Evolutionary conservation across 2,113 vertebrate genomes (phyloP).

Genomic region (Amazona guildingii): DNA sequence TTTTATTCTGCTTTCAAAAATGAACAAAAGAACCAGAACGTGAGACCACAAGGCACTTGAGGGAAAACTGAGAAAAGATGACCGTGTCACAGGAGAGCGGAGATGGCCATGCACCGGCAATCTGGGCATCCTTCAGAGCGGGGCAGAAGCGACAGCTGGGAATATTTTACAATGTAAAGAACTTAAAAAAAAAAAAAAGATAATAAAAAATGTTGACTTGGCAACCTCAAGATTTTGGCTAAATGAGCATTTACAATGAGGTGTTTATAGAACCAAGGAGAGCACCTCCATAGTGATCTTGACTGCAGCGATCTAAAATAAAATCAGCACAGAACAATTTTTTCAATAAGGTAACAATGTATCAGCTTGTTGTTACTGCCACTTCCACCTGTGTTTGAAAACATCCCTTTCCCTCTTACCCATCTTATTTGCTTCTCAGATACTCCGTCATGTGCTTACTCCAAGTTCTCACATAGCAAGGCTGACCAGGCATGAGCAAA

Average conservation of each 20-base stretch:
- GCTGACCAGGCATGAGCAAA: background rate
- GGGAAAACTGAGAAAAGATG: background rate
- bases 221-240: constrained; percentile 4
- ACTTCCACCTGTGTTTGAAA: background rate
- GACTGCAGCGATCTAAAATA: constrained; percentile 37
- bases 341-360: constrained; percentile 2
- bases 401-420: background rate
- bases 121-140: background rate
- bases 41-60: background rate
- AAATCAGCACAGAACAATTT: background rate
- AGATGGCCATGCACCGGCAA: background rate
- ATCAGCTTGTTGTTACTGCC: background rate
- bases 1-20: constrained; percentile 2
- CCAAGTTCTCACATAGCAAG: background rate
- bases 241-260: constrained; percentile 52
- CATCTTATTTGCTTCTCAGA: background rate
- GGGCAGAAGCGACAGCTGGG: background rate
- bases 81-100: background rate
- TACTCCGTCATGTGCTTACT: background rate
- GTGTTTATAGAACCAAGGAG: constrained; percentile 24
- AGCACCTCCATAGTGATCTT: constrained; percentile 35
- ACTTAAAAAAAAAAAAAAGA: constrained; percentile 28
- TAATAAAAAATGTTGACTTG: background rate
- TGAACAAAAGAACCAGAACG: background rate
- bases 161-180: constrained; percentile 50